Base-by-base conservation (phyloP, 2,888 invertebrate species). In the Calliphora vomitoria region DNA sequence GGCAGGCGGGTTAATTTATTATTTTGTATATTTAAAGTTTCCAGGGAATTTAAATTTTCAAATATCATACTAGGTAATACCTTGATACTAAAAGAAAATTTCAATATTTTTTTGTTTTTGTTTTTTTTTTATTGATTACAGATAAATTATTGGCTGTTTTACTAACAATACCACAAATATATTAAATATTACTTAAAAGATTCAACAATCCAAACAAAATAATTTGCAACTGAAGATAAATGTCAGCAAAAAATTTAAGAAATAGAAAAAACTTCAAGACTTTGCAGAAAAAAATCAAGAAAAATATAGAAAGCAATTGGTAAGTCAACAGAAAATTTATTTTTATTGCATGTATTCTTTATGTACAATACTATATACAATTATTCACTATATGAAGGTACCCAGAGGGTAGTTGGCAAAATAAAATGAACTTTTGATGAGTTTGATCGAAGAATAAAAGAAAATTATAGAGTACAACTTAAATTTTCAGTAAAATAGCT, bases 41-140 rank as follows among this genome's bases (percentile, higher is more conserved):
- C 98, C 94, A 98, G 94, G 2, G 98, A 98, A 94, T 98, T 98
- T 87, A 98, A 94, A 93, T 97, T 97, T 92, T 98, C 97, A 92
- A 98, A 98, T 60, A 97, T 96, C 95, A 97, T 95, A 35, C 97
- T 96, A 8, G 97, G 98, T 89, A 98, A 93, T 72, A 95, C 95
- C 93, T 97, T 97, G 89, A 98, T 96, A 95, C 98, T 98, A 94
- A 78, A 89, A 88, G 66, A 81, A 83, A 85, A 68, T 81, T 82
- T 74, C 72, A 88, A 82, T 76, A 64, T 78, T 81, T 55, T 55
- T 69, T 74, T 68, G 8, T 76, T 44, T 44, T 44, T 44, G 1
- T 55, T 64, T 75, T 60, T 74, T 60, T 18, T 66, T 82, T 53
- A 58, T 71, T 68, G 15, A 20, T 66, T 62, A 11, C 18, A 78